Evolutionary conservation across 2,113 vertebrate species (phyloP).

Genomic region (Naja naja): DNA sequence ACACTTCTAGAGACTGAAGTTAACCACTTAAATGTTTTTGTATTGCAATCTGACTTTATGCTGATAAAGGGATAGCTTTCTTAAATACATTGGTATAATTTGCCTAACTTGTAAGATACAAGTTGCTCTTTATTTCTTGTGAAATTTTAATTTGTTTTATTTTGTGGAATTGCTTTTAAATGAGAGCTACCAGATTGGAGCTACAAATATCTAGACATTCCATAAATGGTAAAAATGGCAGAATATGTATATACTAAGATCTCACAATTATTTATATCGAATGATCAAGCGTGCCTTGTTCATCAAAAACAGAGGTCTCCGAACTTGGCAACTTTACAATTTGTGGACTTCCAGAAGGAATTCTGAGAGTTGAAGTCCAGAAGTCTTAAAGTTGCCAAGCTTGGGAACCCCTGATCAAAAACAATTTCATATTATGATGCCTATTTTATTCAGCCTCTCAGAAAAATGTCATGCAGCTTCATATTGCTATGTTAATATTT

Average conservation of each 20-base stretch:
- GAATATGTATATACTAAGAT: not conserved
- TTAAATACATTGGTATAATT: not conserved
- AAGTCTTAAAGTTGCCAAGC: too few species aligned
- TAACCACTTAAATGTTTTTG: not conserved
- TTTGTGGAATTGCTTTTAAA: constrained; percentile 20
- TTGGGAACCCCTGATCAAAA: not conserved
- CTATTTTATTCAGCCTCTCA: not conserved
- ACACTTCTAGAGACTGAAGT: not conserved
- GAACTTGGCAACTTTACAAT: too few species aligned
- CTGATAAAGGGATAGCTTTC: not conserved
- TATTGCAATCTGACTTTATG: not conserved
- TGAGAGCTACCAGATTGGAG: not conserved
- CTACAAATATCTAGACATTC: not conserved
- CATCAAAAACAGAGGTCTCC: not conserved
- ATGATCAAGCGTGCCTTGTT: not conserved
- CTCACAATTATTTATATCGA: not conserved
- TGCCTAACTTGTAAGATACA: not conserved
- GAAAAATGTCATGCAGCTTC: not conserved
- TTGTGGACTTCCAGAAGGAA: too few species aligned
- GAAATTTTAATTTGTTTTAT: not conserved
- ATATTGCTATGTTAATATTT: not conserved
- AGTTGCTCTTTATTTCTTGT: not conserved
- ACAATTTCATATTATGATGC: not conserved
- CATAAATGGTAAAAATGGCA: not conserved
- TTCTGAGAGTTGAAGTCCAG: too few species aligned